Conservation (phyloP, 2,888 invertebrate species). For the Rhyacophila evoluta region DNA sequence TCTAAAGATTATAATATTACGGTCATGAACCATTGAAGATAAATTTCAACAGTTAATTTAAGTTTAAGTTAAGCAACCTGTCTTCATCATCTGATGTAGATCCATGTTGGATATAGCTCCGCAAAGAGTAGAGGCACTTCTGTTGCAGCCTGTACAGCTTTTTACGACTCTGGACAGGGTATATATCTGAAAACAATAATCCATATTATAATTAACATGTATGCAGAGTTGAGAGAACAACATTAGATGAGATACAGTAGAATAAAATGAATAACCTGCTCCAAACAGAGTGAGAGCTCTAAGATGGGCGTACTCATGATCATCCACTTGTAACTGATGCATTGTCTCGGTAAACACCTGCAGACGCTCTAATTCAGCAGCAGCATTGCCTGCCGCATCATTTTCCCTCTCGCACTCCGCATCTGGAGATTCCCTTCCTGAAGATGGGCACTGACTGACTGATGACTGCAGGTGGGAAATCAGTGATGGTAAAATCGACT, state of each 20-base stretch:
- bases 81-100: slow-evolving; percentile 60
- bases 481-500: slow-evolving; percentile 85
- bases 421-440: slow-evolving; percentile 19
- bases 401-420: not conserved
- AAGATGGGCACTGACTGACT: too few relatives aligned
- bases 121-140: slow-evolving; percentile 67
- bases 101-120: slow-evolving; percentile 57
- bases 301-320: slow-evolving; percentile 89
- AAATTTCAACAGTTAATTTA: too few relatives aligned
- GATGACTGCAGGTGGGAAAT: slow-evolving; percentile 83
- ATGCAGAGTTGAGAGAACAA: slow-evolving; percentile 33
- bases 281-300: slow-evolving; percentile 87
- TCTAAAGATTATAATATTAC: too few relatives aligned
- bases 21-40: too few relatives aligned
- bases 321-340: slow-evolving; percentile 80
- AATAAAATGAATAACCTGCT: slow-evolving; percentile 78
- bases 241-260: too few relatives aligned
- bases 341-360: slow-evolving; percentile 85
- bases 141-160: slow-evolving; percentile 68
- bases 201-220: slow-evolving; percentile 17
- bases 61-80: too few relatives aligned
- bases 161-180: slow-evolving; percentile 68
- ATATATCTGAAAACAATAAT: slow-evolving; percentile 35
- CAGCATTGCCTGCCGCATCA: slow-evolving; percentile 17
- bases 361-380: slow-evolving; percentile 81